Conservation (phyloP, 2,797 vertebrate species). For the Philypnodon macrostomus region DNA sequence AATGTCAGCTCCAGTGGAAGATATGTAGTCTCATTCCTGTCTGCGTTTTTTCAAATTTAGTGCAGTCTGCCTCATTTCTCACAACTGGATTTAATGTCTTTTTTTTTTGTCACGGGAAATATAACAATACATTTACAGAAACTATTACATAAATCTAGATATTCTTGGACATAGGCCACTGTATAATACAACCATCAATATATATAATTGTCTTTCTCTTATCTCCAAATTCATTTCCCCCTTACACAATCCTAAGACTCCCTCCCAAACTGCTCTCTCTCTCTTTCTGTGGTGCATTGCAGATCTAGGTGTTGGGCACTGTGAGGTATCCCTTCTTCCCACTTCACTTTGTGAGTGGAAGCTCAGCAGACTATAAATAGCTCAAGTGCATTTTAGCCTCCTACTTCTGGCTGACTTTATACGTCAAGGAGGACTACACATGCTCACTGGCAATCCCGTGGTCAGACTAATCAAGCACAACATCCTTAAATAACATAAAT, state of each 20-base stretch:
- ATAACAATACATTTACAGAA: slow-evolving; percentile 17
- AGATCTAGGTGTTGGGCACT: slow-evolving; percentile 68
- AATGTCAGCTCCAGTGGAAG: slow-evolving; percentile 33
- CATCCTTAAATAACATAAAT: slow-evolving; percentile 18
- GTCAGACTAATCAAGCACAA: slow-evolving; percentile 41
- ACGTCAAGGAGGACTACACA: slow-evolving; percentile 37
- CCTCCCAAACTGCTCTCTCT: slow-evolving; percentile 16
- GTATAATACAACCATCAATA: slow-evolving; percentile 1
- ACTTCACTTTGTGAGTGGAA: slow-evolving; percentile 63
- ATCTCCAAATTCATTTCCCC: slow-evolving; percentile 20
- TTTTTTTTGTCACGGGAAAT: too few species aligned
- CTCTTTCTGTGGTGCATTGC: slow-evolving; percentile 72
- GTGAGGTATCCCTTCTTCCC: slow-evolving; percentile 65
- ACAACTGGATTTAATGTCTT: slow-evolving; percentile 14
- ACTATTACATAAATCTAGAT: background rate
- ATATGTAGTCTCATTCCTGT: slow-evolving; percentile 13
- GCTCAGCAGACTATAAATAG: slow-evolving; percentile 67
- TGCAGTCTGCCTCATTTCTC: slow-evolving; percentile 5
- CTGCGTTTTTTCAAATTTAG: slow-evolving; percentile 28
- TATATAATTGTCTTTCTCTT: slow-evolving; percentile 8
- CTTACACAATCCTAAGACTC: slow-evolving; percentile 24
- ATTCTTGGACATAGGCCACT: slow-evolving; percentile 6
- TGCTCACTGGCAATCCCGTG: slow-evolving; percentile 27
- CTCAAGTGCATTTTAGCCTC: slow-evolving; percentile 54
- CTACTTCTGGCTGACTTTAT: slow-evolving; percentile 56